These are phyloP conservation scores for Motacilla tschutschensis DNA, from an alignment of 2,113 vertebrate genomes.

Conservation along the genomic window DNA sequence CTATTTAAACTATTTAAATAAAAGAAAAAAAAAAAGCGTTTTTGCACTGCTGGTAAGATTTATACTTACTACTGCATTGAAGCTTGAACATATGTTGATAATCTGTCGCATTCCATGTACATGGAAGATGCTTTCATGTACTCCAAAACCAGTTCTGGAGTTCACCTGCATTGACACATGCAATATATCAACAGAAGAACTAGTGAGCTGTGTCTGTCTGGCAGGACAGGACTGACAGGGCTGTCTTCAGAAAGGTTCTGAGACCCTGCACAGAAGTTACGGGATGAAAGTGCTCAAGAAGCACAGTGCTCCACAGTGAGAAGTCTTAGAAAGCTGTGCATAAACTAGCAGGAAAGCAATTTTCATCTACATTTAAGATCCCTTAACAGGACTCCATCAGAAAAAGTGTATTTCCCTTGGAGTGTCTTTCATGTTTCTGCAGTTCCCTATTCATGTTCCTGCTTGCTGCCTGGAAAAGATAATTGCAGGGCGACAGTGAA, in stretches of 20 bases:
- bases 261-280: neutral
- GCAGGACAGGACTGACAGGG: neutral
- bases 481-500: neutral
- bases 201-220: neutral
- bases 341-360: neutral
- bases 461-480: neutral
- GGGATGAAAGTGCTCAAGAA: neutral
- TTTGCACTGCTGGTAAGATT: neutral
- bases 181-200: neutral
- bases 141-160: conserved; percentile 16
- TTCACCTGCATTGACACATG: conserved; percentile 19
- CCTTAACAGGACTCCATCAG: neutral
- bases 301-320: neutral
- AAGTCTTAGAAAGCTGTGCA: neutral
- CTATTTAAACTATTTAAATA: neutral
- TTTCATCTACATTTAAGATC: neutral
- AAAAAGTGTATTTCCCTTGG: neutral
- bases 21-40: neutral
- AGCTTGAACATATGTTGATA: accelerated
- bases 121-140: conserved; percentile 19
- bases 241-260: neutral
- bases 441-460: neutral
- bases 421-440: neutral
- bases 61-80: neutral
- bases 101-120: neutral